A percentile compares a stretch with the other conserved stretches of the same genome.
These are phyloP conservation scores for Mormyrops boulengeri DNA, from an alignment of 2,797 vertebrate species.

Conservation along the genomic window DNA sequence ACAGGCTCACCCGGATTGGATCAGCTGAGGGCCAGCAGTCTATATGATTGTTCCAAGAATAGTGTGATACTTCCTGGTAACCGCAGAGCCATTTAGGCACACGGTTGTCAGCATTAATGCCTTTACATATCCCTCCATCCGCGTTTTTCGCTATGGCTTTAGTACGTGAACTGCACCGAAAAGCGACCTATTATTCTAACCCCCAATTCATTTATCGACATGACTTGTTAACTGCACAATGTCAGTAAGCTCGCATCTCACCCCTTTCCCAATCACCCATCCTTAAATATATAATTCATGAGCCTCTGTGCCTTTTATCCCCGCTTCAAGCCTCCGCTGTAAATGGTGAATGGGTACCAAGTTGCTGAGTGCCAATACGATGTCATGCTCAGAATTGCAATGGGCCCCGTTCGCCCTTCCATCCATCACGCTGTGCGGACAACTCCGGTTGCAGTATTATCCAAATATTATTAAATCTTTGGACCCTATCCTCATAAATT, in stretches of 20 bases:
- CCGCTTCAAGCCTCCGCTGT: slow-evolving; percentile 53
- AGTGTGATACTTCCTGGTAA: background rate
- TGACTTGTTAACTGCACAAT: slow-evolving; percentile 59
- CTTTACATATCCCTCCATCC: background rate
- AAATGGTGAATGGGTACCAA: slow-evolving; percentile 65
- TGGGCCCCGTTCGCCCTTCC: slow-evolving; percentile 62
- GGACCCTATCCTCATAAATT: slow-evolving; percentile 83
- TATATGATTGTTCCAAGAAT: background rate
- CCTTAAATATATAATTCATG: slow-evolving; percentile 87
- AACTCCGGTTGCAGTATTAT: slow-evolving; percentile 76
- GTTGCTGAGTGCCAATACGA: slow-evolving; percentile 62
- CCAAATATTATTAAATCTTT: slow-evolving; percentile 95
- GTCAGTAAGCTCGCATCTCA: slow-evolving; percentile 48
- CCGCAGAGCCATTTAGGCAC: background rate
- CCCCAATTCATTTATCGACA: slow-evolving; percentile 74
- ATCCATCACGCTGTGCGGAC: slow-evolving; percentile 76
- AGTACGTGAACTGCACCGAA: slow-evolving; percentile 8
- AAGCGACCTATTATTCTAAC: slow-evolving; percentile 58
- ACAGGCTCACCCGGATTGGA: background rate
- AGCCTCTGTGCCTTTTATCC: slow-evolving; percentile 57
- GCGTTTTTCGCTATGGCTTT: background rate
- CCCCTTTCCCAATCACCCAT: slow-evolving; percentile 58
- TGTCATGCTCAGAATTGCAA: slow-evolving; percentile 85
- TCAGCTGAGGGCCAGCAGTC: background rate
- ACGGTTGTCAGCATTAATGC: background rate